A percentile compares a stretch with the other conserved stretches of the same genome.
These are phyloP conservation scores for Stegana nigrithorax DNA, from an alignment of 2,888 invertebrate genomes.

Conservation along the genomic window DNA sequence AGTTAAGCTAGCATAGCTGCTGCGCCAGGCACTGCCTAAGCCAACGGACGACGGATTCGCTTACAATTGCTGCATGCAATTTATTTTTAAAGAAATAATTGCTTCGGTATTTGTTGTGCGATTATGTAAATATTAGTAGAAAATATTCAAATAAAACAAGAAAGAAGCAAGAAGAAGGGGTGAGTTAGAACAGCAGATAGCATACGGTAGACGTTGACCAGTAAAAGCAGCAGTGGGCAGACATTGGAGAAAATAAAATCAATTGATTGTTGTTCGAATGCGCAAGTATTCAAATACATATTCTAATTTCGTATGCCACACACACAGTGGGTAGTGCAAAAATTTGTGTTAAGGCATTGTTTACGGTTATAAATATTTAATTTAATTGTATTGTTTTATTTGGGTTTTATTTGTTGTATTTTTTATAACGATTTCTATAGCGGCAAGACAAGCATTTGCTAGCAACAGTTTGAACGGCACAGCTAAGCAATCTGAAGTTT, in stretches of 20 bases:
- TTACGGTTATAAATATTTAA: neutral
- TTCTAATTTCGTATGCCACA: slow-evolving; percentile 54
- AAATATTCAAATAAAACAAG: neutral
- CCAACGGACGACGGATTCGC: neutral
- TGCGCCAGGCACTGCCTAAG: neutral
- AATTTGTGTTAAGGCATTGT: neutral
- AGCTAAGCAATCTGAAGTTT: no score
- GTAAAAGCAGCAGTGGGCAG: no score
- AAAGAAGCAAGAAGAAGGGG: neutral
- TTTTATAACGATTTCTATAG: no score
- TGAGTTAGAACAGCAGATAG: no score
- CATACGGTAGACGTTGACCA: no score
- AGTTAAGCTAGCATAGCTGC: no score
- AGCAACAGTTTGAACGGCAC: no score
- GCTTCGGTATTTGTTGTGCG: slow-evolving; percentile 47
- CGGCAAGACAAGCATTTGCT: no score
- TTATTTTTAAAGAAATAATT: slow-evolving; percentile 61
- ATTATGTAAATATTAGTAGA: slow-evolving; percentile 54
- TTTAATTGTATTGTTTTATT: neutral
- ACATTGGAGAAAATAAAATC: slow-evolving; percentile 1
- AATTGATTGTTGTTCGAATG: slow-evolving; percentile 41
- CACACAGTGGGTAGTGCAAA: slow-evolving; percentile 24
- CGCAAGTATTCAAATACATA: slow-evolving; percentile 41
- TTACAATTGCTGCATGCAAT: slow-evolving; percentile 58
- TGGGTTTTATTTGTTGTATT: neutral